These are phyloP conservation scores for Ormyrus rosae DNA, from an alignment of 2,888 invertebrate genomes.

Conservation along the genomic window DNA sequence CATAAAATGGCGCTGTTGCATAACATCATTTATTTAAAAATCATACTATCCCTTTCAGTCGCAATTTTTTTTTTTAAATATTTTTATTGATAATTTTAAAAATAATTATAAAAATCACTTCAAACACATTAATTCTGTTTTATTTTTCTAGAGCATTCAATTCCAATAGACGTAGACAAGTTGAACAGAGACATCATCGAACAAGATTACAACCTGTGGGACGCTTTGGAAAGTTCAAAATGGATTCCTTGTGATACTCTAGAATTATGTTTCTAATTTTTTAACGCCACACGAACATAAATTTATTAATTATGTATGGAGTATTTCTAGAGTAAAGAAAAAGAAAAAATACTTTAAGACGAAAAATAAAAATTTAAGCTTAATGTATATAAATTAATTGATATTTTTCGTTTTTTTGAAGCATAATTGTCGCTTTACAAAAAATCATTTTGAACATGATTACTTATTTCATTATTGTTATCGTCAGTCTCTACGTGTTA, in stretches of 20 bases:
- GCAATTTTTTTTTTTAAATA: constrained; percentile 29
- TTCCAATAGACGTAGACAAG: constrained; percentile 84
- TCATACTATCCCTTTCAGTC: constrained; percentile 26
- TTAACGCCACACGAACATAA: constrained; percentile 27
- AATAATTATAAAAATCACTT: constrained; percentile 29
- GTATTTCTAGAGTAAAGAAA: constrained; percentile 35
- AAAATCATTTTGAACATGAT: constrained; percentile 52
- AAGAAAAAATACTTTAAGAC: constrained; percentile 51
- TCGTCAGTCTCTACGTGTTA: constrained; percentile 58
- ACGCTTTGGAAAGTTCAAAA: constrained; percentile 87
- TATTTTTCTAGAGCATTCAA: constrained; percentile 83
- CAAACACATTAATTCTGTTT: constrained; percentile 34
- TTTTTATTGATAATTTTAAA: constrained; percentile 32
- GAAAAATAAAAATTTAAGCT: constrained; percentile 44
- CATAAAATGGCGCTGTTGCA: constrained; percentile 48
- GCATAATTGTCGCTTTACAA: constrained; percentile 55
- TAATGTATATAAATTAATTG: constrained; percentile 19
- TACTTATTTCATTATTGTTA: constrained; percentile 57
- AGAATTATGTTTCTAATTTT: constrained; percentile 78
- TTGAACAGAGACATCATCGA: constrained; percentile 86
- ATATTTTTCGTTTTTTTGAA: constrained; percentile 53
- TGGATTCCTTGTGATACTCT: constrained; percentile 88
- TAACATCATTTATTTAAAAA: constrained; percentile 35
- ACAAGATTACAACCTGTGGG: constrained; percentile 87
- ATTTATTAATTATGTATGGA: constrained; percentile 27